Base-by-base conservation (phyloP, 1,140 invertebrate genomes). In the Dreissena polymorpha region DNA sequence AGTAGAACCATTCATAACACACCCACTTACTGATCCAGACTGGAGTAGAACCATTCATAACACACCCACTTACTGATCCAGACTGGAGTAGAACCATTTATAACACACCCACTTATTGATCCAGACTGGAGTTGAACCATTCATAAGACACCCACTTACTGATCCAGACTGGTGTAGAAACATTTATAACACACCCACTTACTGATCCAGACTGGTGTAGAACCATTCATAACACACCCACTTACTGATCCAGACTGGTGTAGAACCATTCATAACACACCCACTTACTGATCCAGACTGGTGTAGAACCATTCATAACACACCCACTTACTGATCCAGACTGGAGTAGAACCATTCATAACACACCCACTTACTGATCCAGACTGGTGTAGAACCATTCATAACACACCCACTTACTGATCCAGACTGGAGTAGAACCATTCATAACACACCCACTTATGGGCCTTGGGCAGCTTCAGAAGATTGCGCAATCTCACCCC, bases 221-320 rank as follows among this genome's bases (percentile, higher is more conserved):
- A 99, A 99, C 96, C 98, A 99, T 92, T 99, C 99, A 93, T 98
- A 99, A 91, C 97, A 99, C 0, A 99, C 98, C 98, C 98, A 99
- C 94, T 98, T 98, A 92, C 95, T 95, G 95, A 92, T 99, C 98
- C 87, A 99, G 96, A 91, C 99, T 99, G 88, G 98, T 99, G 92
- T 99, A 99, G 94, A 99, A 99, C 96, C 98, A 99, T 92, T 99
- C 99, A 93, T 98, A 99, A 91, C 97, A 99, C 0, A 99, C 98
- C 98, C 98, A 99, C 94, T 98, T 98, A 92, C 95, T 95, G 95
- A 92, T 99, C 98, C 87, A 99, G 96, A 91, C 99, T 99, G 88
- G 98, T 99, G 92, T 99, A 99, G 94, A 99, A 99, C 96, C 98
- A 99, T 92, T 99, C 99, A 93, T 98, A 99, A 91, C 97, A 99